These are phyloP conservation scores for Trematomus bernacchii DNA, from an alignment of 2,797 vertebrate species.

Conservation along the genomic window DNA sequence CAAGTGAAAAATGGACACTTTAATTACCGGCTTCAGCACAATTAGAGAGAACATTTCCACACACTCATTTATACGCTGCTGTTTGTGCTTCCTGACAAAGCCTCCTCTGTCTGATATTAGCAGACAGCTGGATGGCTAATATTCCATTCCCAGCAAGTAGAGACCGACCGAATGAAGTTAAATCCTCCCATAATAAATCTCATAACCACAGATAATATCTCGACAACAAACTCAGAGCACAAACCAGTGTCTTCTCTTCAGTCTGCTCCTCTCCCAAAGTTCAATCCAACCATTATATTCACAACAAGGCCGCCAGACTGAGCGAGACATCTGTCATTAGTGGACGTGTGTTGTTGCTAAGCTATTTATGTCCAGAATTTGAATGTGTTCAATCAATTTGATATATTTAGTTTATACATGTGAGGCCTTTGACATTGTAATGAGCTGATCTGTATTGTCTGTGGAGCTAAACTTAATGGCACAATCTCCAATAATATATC, in stretches of 20 bases:
- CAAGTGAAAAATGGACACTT: neutral
- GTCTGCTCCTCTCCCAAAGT: neutral
- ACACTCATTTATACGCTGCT: neutral
- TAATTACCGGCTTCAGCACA: neutral
- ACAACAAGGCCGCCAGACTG: neutral
- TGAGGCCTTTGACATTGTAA: neutral
- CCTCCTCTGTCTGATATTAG: neutral
- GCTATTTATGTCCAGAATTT: neutral
- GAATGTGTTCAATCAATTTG: neutral
- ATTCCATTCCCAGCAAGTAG: neutral
- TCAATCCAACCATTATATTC: neutral
- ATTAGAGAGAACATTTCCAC: neutral
- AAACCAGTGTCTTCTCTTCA: too few relatives aligned
- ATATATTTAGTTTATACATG: neutral
- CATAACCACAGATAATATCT: neutral
- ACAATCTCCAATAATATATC: neutral
- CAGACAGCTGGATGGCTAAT: slow-evolving; percentile 6
- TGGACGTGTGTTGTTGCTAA: neutral
- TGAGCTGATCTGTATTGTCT: neutral
- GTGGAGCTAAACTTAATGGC: neutral
- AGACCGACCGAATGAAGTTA: neutral
- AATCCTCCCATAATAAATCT: neutral
- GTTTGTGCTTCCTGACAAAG: neutral
- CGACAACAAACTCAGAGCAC: too few relatives aligned
- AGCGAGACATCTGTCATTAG: too few relatives aligned